phyloP scores from a whole-genome alignment of 2,113 vertebrate species.

The Phyllostomus hastatus region DNA sequence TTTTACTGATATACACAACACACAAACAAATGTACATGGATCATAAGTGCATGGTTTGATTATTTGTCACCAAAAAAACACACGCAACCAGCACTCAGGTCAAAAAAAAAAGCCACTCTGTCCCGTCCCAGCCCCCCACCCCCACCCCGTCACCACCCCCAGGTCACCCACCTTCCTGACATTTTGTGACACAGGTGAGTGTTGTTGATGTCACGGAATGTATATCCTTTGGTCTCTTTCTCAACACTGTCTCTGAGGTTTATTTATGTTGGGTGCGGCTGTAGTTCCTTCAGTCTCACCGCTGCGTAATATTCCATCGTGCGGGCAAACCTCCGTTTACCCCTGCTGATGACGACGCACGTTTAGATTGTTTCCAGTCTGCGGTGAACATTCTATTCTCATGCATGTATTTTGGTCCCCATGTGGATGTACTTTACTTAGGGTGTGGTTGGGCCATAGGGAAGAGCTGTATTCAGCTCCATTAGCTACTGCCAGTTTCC shows the following conservation, averaged over 20 bases:
- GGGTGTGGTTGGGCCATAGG: not conserved
- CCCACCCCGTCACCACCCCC: not conserved
- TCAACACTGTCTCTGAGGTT: not conserved
- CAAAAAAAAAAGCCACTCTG: not conserved
- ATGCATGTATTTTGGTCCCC: not conserved
- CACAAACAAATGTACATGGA: not conserved
- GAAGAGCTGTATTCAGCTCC: not conserved
- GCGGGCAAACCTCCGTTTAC: not conserved
- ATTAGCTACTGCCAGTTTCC: not conserved
- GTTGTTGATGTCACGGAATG: not conserved
- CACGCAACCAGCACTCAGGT: not conserved
- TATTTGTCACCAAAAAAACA: not conserved
- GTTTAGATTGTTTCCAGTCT: not conserved
- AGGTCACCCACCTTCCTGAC: not conserved
- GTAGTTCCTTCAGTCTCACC: not conserved
- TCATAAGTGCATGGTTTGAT: not conserved
- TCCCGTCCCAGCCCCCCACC: not conserved
- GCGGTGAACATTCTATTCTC: not conserved
- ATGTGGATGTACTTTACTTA: rapidly evolving
- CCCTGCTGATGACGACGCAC: not conserved
- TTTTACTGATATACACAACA: not conserved
- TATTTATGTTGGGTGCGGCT: not conserved
- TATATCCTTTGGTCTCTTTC: not conserved
- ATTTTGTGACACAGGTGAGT: not conserved
- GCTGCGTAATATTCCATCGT: not conserved